Percentiles rank a stretch among this genome's conserved stretches.
Conservation (phyloP, 2,113 vertebrate species). For the Malurus cyaneus region DNA sequence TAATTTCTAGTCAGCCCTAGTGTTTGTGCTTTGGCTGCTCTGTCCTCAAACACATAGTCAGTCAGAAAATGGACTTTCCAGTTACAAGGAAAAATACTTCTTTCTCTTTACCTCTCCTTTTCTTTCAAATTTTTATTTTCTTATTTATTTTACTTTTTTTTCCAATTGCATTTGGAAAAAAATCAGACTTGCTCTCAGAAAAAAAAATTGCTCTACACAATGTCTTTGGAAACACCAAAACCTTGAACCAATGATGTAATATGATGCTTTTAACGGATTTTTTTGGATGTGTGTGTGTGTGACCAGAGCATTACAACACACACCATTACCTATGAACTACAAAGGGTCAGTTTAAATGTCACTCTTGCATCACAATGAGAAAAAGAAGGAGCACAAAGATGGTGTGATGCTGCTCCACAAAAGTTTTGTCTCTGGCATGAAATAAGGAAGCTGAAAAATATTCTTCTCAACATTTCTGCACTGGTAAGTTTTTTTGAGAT, state of each 20-base stretch:
- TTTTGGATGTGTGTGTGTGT: neutral
- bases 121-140: neutral
- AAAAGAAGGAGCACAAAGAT: neutral
- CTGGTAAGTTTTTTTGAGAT: neutral
- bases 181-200: neutral
- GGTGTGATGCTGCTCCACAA: neutral
- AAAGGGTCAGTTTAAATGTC: neutral
- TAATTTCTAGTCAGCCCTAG: neutral
- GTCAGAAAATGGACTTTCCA: neutral
- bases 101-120: neutral
- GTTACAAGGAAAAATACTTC: neutral
- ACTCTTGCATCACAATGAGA: neutral
- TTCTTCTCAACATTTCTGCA: neutral
- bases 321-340: neutral
- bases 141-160: neutral
- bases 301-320: neutral
- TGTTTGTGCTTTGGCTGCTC: neutral
- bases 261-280: neutral
- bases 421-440: neutral
- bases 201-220: fast-evolving
- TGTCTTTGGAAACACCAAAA: neutral
- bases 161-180: neutral
- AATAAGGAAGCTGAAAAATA: neutral
- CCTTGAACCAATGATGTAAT: neutral
- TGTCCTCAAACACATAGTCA: neutral